Evolutionary conservation across 2,797 vertebrate genomes (phyloP), one percentile per base, ranked within the genome.

Genomic region (Zenarchopterus dispar): DNA sequence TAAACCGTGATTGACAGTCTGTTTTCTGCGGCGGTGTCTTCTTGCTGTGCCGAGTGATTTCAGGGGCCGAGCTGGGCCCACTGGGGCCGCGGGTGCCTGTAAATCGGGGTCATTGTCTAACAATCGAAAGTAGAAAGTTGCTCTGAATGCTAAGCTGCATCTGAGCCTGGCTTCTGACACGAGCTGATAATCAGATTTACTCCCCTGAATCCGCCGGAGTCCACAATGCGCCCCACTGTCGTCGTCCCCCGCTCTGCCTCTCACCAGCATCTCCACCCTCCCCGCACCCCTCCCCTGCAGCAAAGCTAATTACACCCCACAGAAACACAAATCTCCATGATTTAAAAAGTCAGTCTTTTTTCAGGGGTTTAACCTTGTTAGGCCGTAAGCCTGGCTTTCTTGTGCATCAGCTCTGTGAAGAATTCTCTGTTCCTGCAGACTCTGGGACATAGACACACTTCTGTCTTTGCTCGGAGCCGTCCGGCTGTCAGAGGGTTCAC

Each of bases 281-380:
- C 77, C 10, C 67, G n/a, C n/a, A n/a, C n/a, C 49, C 76, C 66
- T 33, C 70, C 93, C 93, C 90, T 90, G 91, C 95, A 94, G 95
- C 93, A 95, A 95, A 95, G 95, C 96, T 98, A 98, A 98, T 98
- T 98, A 97, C 94, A 94, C 94, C 93, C 95, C 92, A 81, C 96
- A 97, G 97, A 97, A 98, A 97, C 96, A 98, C 96, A 98, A 97
- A 98, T 97, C 95, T 97, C 95, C 95, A 94, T 96, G 96, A 97
- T 97, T 97, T 96, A 94, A 96, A 97, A 98, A 97, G 90, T 92
- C 95, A 86, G 89, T 96, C 95, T 95, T 96, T 39, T 95, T 96
- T 93, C 94, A 95, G 94, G 93, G 94, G 94, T 95, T 97, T 98
- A 98, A 98, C 96, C 96, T 97, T 96, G 96, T 98, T 99, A 98